These are phyloP conservation scores for Ariopsis seemanni DNA, from an alignment of 2,113 vertebrate genomes.

Conservation along the genomic window DNA sequence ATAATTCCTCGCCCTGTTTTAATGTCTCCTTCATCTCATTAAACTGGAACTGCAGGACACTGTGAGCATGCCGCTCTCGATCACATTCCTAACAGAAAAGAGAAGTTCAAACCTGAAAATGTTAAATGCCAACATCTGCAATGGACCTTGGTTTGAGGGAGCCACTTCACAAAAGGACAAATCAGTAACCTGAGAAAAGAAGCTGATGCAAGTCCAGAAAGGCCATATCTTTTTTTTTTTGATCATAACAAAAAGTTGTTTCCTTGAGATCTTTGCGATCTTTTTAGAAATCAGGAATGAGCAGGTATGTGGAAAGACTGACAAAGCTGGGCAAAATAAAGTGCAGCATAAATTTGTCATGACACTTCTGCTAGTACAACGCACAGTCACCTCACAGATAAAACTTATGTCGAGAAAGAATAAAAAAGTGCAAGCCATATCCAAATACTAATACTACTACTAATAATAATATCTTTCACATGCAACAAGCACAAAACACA, in stretches of 20 bases:
- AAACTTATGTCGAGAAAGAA: neutral
- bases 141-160: neutral
- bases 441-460: neutral
- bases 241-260: neutral
- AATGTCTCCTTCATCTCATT: slow-evolving; percentile 81
- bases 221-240: neutral
- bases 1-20: slow-evolving; percentile 82
- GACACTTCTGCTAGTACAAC: neutral
- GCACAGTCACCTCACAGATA: neutral
- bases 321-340: neutral
- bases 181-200: neutral
- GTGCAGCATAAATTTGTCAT: neutral
- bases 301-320: neutral
- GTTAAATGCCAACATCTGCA: neutral
- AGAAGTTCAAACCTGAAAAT: neutral
- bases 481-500: neutral
- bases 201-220: neutral
- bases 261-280: neutral
- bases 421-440: too few species aligned
- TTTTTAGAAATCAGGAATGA: neutral
- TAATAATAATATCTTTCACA: neutral
- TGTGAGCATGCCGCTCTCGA: slow-evolving; percentile 81
- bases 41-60: slow-evolving; percentile 81
- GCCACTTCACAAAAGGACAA: neutral
- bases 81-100: slow-evolving; percentile 76